Percentiles rank a stretch among this genome's conserved stretches.
phyloP scores from a whole-genome alignment of 1,140 invertebrate species.

The Globodera rostochiensis region DNA sequence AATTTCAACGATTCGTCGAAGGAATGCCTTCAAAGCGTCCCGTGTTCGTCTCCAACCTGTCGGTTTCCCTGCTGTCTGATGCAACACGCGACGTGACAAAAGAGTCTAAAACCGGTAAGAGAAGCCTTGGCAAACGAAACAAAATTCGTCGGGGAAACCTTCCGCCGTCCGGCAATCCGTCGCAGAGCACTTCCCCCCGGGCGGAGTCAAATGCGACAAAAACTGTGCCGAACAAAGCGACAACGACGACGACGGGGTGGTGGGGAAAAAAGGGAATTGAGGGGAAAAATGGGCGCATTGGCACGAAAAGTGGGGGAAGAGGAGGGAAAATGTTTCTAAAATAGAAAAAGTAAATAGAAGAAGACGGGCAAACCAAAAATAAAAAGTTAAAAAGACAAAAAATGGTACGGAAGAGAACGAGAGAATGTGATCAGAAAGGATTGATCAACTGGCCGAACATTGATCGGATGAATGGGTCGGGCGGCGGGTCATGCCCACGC shows the following conservation, averaged over 20 bases:
- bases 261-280: neutral
- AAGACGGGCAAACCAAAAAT: neutral
- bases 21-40: too few relatives aligned
- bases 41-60: neutral
- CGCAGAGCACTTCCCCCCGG: constrained; percentile 1
- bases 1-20: too few relatives aligned
- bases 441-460: too few relatives aligned
- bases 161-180: constrained; percentile 16
- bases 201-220: neutral
- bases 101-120: neutral
- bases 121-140: too few relatives aligned
- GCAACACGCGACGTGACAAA: constrained; percentile 18
- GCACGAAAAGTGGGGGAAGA: neutral
- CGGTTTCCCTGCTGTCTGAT: constrained; percentile 5
- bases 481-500: too few relatives aligned
- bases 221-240: neutral
- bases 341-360: neutral
- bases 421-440: too few relatives aligned
- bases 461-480: too few relatives aligned
- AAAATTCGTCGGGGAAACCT: neutral
- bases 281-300: neutral
- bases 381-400: neutral
- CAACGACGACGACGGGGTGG: too few relatives aligned
- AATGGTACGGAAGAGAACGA: too few relatives aligned
- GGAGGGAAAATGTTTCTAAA: neutral